phyloP scores from a whole-genome alignment of 2,888 invertebrate genomes.

The Pollenia griseotomentosa region DNA sequence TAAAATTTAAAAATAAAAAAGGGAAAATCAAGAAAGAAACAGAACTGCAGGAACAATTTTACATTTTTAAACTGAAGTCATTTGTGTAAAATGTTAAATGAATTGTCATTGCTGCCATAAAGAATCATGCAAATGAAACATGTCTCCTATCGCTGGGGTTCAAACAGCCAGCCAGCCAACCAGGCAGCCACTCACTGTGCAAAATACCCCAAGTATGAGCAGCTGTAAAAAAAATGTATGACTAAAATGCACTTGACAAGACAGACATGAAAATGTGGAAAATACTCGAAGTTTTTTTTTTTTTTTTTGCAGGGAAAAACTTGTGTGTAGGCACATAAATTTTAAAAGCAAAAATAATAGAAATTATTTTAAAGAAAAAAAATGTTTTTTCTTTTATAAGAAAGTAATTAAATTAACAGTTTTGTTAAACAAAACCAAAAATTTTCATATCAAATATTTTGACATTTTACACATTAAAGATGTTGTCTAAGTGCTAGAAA shows the following conservation, averaged over 20 bases:
- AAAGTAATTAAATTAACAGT: conserved; percentile 38
- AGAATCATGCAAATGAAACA: conserved; percentile 60
- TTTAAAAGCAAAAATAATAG: conserved; percentile 1
- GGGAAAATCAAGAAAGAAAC: neutral
- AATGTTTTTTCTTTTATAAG: neutral
- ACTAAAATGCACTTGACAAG: conserved; percentile 60
- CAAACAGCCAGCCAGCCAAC: neutral
- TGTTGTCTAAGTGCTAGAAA: neutral
- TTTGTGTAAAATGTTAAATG: conserved; percentile 68
- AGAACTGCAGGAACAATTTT: neutral
- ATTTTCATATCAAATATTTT: conserved; percentile 27
- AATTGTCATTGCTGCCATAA: conserved; percentile 67
- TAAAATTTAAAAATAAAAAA: conserved; percentile 32
- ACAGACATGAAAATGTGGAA: conserved; percentile 5
- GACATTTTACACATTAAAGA: conserved; percentile 2
- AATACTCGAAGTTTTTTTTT: too few species aligned
- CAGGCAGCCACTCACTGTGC: neutral
- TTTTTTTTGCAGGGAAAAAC: neutral
- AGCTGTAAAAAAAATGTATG: neutral
- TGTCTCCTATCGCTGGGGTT: conserved; percentile 43
- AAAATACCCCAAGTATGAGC: conserved; percentile 2
- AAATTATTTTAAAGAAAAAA: conserved; percentile 16
- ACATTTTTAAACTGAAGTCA: conserved; percentile 61
- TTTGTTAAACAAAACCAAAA: conserved; percentile 46
- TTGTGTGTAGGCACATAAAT: neutral